Conservation (phyloP, 2,888 invertebrate species). For the Troides oblongomaculatus region DNA sequence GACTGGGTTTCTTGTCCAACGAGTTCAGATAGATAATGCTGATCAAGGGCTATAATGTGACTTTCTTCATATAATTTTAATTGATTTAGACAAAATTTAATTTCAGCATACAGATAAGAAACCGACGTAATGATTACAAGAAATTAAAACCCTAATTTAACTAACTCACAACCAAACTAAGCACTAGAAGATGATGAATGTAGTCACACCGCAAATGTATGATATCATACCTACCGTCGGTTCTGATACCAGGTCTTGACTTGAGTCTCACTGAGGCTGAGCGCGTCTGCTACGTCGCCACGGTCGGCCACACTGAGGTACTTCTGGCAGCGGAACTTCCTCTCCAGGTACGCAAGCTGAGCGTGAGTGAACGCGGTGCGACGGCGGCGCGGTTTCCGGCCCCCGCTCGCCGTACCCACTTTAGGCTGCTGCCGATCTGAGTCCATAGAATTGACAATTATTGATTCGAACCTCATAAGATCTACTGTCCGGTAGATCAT, state of each 20-base stretch:
- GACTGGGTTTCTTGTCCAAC: too few species aligned
- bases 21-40: too few species aligned
- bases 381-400: slow-evolving; percentile 89
- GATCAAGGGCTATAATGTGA: too few species aligned
- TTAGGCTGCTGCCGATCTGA: slow-evolving; percentile 51
- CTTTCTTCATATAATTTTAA: too few species aligned
- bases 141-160: too few species aligned
- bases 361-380: slow-evolving; percentile 97
- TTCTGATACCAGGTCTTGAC: slow-evolving; percentile 98
- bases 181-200: too few species aligned
- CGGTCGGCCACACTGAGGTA: slow-evolving; percentile 96
- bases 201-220: too few species aligned
- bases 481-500: too few species aligned
- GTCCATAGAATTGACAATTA: neutral
- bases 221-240: slow-evolving; percentile 80
- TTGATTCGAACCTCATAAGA: neutral
- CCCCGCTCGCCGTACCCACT: slow-evolving; percentile 61
- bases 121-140: too few species aligned
- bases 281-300: slow-evolving; percentile 94
- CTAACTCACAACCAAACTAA: too few species aligned
- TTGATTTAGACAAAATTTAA: too few species aligned
- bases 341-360: slow-evolving; percentile 93
- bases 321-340: slow-evolving; percentile 96
- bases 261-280: slow-evolving; percentile 94
- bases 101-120: too few species aligned